A percentile compares a stretch with the other conserved stretches of the same genome.
Conservation (phyloP, 2,888 invertebrate genomes). For the Drosophila recens region DNA sequence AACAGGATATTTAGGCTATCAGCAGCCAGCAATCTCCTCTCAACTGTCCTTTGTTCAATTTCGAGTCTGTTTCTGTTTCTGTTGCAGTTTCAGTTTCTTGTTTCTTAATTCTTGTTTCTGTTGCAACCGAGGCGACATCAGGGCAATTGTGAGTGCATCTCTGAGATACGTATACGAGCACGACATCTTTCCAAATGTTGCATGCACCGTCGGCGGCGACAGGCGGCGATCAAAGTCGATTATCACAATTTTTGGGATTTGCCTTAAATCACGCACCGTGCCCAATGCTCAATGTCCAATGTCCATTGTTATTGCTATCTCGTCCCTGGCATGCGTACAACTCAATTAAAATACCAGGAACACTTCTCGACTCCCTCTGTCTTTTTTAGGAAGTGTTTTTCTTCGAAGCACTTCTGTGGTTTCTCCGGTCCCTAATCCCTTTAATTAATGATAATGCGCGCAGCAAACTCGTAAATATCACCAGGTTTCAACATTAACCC, state of each 20-base stretch:
- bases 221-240: slow-evolving; percentile 73
- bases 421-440: slow-evolving; percentile 71
- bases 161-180: slow-evolving; percentile 17
- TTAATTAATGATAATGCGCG: slow-evolving; percentile 81
- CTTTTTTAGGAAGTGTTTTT: slow-evolving; percentile 45
- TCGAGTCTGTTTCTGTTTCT: not conserved
- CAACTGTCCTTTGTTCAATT: slow-evolving; percentile 26
- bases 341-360: slow-evolving; percentile 81
- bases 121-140: slow-evolving; percentile 30
- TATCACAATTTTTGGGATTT: slow-evolving; percentile 77
- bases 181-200: slow-evolving; percentile 21
- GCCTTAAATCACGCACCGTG: slow-evolving; percentile 76
- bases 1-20: slow-evolving; percentile 67
- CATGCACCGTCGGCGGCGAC: slow-evolving; percentile 39
- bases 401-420: slow-evolving; percentile 72
- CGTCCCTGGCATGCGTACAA: slow-evolving; percentile 54
- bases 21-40: slow-evolving; percentile 24
- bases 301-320: slow-evolving; percentile 19
- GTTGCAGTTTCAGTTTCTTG: not conserved
- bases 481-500: not conserved
- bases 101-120: not conserved
- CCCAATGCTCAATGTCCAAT: slow-evolving; percentile 18
- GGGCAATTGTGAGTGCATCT: slow-evolving; percentile 41
- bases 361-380: slow-evolving; percentile 5
- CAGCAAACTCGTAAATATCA: slow-evolving; percentile 58